Evolutionary conservation across 2,797 vertebrate genomes (phyloP).

Genomic region (Chloroceryle inda): DNA sequence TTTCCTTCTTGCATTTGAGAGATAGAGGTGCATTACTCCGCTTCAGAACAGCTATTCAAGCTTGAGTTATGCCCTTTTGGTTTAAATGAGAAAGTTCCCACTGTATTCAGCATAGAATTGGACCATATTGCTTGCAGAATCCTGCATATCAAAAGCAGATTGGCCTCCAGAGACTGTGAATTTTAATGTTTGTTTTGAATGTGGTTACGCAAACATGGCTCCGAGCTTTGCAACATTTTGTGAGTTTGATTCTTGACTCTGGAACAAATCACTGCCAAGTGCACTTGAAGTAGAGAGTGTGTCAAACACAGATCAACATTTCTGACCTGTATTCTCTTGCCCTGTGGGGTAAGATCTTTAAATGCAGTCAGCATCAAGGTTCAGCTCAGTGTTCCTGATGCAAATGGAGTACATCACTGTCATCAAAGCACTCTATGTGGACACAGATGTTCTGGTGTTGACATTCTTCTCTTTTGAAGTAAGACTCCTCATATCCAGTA

Average conservation of each 20-base stretch:
- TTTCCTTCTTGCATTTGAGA: not conserved
- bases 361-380: constrained; percentile 63
- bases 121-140: not conserved
- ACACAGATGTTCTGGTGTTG: constrained; percentile 67
- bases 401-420: constrained; percentile 65
- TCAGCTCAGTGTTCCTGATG: constrained; percentile 58
- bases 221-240: not conserved
- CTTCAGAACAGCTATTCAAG: not conserved
- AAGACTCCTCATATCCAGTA: constrained; percentile 53
- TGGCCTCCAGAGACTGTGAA: constrained; percentile 34
- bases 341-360: constrained; percentile 67
- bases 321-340: constrained; percentile 69
- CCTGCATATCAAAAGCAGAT: not conserved
- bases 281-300: constrained; percentile 56
- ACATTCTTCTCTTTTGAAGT: constrained; percentile 63
- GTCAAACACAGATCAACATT: constrained; percentile 59
- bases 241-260: constrained; percentile 59
- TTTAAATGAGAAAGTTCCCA: not conserved
- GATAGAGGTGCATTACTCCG: not conserved
- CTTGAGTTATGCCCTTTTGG: not conserved
- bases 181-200: constrained; percentile 59
- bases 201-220: constrained; percentile 38
- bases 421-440: constrained; percentile 50
- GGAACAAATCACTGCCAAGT: constrained; percentile 63
- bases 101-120: not conserved